Evolutionary conservation across 2,888 invertebrate genomes (phyloP), one percentile per base, ranked within the genome.

Genomic region (Papilio elwesi): DNA sequence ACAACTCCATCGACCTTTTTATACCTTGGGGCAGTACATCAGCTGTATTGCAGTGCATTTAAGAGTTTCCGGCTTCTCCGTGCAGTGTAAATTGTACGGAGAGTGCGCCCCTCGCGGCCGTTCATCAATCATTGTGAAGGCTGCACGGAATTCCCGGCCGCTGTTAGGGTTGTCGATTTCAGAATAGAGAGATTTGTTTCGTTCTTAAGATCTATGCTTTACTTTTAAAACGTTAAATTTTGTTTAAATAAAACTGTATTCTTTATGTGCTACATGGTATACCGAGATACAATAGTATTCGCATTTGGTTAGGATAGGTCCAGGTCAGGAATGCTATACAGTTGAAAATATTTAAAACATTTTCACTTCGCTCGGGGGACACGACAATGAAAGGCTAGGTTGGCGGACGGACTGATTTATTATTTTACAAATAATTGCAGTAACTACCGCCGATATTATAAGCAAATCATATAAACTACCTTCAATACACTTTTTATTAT

Each of bases 41-140:
- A 73, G 68, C 73, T 73, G 68, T 72, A 63, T 65, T 70, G 68
- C 69, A 63, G 70, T 66, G 69, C 48, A 81, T 83, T 80, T 82
- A 81, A 81, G 83, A 85, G 80, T 83, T 85, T 83, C 79, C 80
- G 75, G 78, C 76, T 82, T 77, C 80, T 79, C 78, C 78, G 74
- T 78, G 75, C 81, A 81, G 79, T 85, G 84, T 85, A 87, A 85
- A 87, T 81, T 82, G 86, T 80, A 81, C 77, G 76, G 76, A 78
- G 75, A 71, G 76, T 74, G 79, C 73, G 75, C 79, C 79, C 80
- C 76, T 73, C 71, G 78, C 72, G 80, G 82, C 82, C 82, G 86
- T 87, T 89, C 87, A 90, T 90, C 88, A 84, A 87, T 89, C 88
- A 89, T 84, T 87, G 84, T 85, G 88, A 86, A 78, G 80, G 48